Base-by-base conservation (phyloP, 2,888 invertebrate genomes). In the Cephus nigrinus region DNA sequence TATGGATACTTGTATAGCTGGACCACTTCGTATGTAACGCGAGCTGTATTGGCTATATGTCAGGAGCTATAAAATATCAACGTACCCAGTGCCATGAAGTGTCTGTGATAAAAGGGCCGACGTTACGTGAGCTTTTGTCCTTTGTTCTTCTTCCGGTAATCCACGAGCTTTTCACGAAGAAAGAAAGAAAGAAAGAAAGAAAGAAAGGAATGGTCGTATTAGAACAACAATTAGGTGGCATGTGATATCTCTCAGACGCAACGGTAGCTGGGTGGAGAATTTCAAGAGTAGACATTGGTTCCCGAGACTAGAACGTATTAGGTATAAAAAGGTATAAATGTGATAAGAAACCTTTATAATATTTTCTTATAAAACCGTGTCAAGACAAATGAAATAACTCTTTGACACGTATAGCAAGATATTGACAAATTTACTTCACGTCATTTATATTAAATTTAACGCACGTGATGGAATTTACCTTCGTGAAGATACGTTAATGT, bases 331-430 rank as follows among this genome's bases (percentile, higher is more conserved):
- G 55, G 9, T 55, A 55, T 55, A 55, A 55, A 55, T 55, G 3
- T 1, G 30, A 76, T 31, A 34, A 15, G 23, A 75, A 30, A 76
- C 81, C 85, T 82, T 78, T 76, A 74, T 86, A 79, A 82, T 69
- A 75, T 78, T 76, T 55, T 80, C 12, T 85, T 79, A 81, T 77
- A 78, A 80, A 78, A 79, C 34, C 76, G 31, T 75, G 75, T 80
- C 77, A 82, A 82, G 80, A 80, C 78, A 84, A 82, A 83, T 84
- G 80, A 80, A 79, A 80, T 74, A 80, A 73, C 73, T 76, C 76
- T 80, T 79, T 55, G 55, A 9, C 1, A 9, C 23, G 23, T 9
- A 23, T 23, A 23, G 40, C 5, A 15, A 15, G 40, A 23, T 23
- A 55, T 55, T 55, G 55, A 23, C 23, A 55, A 55, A 9, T 15